A percentile compares a stretch with the other conserved stretches of the same genome.
phyloP scores from a whole-genome alignment of 2,888 invertebrate species.

The Trissoscelio sp. region DNA sequence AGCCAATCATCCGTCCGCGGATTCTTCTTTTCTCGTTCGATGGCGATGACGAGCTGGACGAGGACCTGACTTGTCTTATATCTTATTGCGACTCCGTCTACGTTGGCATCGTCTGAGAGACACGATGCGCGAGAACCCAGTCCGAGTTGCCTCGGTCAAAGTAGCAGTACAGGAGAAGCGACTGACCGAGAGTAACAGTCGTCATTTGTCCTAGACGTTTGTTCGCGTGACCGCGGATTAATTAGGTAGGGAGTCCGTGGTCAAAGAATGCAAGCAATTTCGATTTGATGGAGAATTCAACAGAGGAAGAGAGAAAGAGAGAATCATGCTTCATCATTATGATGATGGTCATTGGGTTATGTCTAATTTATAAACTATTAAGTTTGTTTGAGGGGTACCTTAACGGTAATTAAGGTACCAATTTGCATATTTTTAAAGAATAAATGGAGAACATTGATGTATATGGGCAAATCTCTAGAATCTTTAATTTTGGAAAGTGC shows the following conservation, averaged over 20 bases:
- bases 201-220: slow-evolving; percentile 70
- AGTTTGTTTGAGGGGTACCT: too few relatives aligned
- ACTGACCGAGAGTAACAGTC: slow-evolving; percentile 71
- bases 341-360: background rate
- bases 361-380: too few relatives aligned
- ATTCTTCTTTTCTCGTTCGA: slow-evolving; percentile 64
- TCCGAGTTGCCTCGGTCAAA: slow-evolving; percentile 48
- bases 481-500: too few relatives aligned
- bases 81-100: slow-evolving; percentile 45
- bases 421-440: too few relatives aligned
- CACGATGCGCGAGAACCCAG: slow-evolving; percentile 11
- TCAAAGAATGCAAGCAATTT: slow-evolving; percentile 12
- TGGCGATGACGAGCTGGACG: slow-evolving; percentile 25
- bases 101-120: slow-evolving; percentile 23
- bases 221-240: slow-evolving; percentile 60
- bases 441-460: too few relatives aligned
- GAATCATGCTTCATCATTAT: background rate
- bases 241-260: slow-evolving; percentile 36
- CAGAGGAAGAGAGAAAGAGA: background rate
- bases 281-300: slow-evolving; percentile 7
- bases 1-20: slow-evolving; percentile 66
- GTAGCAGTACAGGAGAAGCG: slow-evolving; percentile 56
- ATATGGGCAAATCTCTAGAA: too few relatives aligned
- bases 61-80: slow-evolving; percentile 25
- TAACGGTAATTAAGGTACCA: too few relatives aligned